A percentile compares a stretch with the other conserved stretches of the same genome.
phyloP scores from a whole-genome alignment of 2,797 vertebrate genomes.

The Galaxias olidus region DNA sequence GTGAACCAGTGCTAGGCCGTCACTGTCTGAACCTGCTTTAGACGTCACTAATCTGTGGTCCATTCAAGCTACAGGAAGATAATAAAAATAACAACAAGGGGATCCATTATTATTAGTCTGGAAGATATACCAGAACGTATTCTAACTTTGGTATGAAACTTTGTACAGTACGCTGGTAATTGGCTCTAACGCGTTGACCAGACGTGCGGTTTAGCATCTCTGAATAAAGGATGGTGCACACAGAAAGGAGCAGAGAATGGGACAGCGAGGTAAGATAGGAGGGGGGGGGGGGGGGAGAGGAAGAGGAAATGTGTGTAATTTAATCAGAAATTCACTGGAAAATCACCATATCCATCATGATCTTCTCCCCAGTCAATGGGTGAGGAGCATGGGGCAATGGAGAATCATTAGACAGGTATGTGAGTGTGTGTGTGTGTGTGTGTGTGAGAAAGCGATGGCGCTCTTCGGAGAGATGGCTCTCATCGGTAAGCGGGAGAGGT shows the following conservation, averaged over 20 bases:
- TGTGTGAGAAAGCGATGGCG: not conserved
- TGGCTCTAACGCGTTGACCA: too few relatives aligned
- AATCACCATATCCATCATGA: conserved; percentile 68
- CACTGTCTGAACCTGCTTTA: too few relatives aligned
- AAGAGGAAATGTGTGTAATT: conserved; percentile 45
- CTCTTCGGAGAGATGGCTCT: conserved; percentile 1
- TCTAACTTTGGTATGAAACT: too few relatives aligned
- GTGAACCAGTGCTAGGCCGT: not conserved
- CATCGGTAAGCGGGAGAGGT: conserved; percentile 64
- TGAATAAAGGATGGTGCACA: not conserved
- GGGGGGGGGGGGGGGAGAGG: conserved; percentile 20
- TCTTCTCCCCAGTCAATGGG: conserved; percentile 54
- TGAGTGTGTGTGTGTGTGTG: conserved; percentile 46
- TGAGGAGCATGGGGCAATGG: conserved; percentile 48
- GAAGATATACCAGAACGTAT: too few relatives aligned
- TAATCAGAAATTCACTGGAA: conserved; percentile 64
- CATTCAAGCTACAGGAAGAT: too few relatives aligned
- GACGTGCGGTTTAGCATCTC: too few relatives aligned
- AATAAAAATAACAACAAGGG: too few relatives aligned
- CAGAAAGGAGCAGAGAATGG: conserved; percentile 7
- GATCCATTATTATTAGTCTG: too few relatives aligned
- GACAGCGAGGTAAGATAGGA: conserved; percentile 22
- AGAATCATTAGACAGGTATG: conserved; percentile 52
- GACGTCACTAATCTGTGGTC: too few relatives aligned
- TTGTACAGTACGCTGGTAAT: too few relatives aligned